Conservation (phyloP, 2,797 vertebrate genomes). For the Phoeniculus purpureus region DNA sequence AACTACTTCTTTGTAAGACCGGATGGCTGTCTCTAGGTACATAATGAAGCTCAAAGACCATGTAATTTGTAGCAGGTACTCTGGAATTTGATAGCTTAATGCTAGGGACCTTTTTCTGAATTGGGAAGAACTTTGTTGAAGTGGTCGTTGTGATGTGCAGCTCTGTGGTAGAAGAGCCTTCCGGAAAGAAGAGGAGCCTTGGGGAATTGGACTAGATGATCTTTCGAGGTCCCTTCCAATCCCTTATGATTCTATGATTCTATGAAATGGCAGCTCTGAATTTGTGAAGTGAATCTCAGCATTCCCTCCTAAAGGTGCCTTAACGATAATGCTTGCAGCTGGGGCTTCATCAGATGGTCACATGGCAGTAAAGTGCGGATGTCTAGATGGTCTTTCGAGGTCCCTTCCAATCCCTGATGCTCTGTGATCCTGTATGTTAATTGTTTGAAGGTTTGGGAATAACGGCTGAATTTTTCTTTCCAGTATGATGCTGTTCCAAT, state of each 20-base stretch:
- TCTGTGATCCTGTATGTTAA: not conserved
- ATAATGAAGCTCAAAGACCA: not conserved
- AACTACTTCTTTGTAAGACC: not conserved
- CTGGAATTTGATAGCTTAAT: not conserved
- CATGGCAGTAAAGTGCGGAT: not conserved
- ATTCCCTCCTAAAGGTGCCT: not conserved
- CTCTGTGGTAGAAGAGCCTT: too few species aligned
- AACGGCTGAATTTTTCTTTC: not conserved
- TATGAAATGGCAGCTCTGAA: not conserved
- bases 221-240: too few species aligned
- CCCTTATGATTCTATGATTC: too few species aligned
- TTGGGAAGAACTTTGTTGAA: not conserved
- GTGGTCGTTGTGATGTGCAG: too few species aligned
- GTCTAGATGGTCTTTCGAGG: too few species aligned
- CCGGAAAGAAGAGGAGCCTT: too few species aligned
- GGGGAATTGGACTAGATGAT: too few species aligned
- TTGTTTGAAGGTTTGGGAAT: not conserved
- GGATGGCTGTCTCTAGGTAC: not conserved
- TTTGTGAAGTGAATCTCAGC: not conserved
- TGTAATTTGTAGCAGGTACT: not conserved
- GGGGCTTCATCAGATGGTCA: not conserved
- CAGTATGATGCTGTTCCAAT: conserved; percentile 98
- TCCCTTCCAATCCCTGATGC: too few species aligned
- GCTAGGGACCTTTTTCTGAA: not conserved
- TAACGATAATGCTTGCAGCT: not conserved